phyloP scores from a whole-genome alignment of 2,797 vertebrate species.

The Hippoglossus hippoglossus region DNA sequence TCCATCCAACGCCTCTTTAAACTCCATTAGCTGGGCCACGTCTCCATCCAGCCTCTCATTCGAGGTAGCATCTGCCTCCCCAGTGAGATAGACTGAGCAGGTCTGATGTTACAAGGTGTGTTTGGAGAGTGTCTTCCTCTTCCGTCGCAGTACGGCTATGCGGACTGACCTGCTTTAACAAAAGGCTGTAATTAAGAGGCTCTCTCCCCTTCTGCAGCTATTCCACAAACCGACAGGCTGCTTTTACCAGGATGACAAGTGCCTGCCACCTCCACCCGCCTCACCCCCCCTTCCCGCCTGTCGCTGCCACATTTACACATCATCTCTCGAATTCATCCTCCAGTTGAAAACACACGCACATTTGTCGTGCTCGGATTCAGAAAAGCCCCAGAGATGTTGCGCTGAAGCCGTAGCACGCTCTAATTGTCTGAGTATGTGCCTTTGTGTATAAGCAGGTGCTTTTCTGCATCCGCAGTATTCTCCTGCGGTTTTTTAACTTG shows the following conservation, averaged over 20 bases:
- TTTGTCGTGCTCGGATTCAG: slow-evolving; percentile 26
- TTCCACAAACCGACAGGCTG: slow-evolving; percentile 23
- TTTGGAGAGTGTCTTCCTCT: slow-evolving; percentile 31
- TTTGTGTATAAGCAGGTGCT: slow-evolving; percentile 60
- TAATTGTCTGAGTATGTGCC: slow-evolving; percentile 58
- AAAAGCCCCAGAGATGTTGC: slow-evolving; percentile 37
- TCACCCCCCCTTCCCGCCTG: neutral
- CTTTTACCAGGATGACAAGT: slow-evolving; percentile 48
- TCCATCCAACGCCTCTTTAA: slow-evolving; percentile 29
- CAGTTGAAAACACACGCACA: slow-evolving; percentile 32
- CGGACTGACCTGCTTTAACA: slow-evolving; percentile 45
- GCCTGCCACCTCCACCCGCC: neutral
- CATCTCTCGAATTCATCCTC: slow-evolving; percentile 39
- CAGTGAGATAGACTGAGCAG: slow-evolving; percentile 48
- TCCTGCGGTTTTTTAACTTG: slow-evolving; percentile 51
- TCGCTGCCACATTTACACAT: slow-evolving; percentile 33
- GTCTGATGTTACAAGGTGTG: slow-evolving; percentile 59
- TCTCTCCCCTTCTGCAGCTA: slow-evolving; percentile 34
- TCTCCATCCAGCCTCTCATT: slow-evolving; percentile 47
- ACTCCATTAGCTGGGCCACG: slow-evolving; percentile 15
- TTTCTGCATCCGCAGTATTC: slow-evolving; percentile 41
- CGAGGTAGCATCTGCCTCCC: slow-evolving; percentile 25
- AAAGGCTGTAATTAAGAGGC: slow-evolving; percentile 65
- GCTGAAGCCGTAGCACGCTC: slow-evolving; percentile 27
- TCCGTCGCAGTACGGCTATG: slow-evolving; percentile 21